Conservation (phyloP, 2,888 invertebrate genomes). For the Blera fallax region DNA sequence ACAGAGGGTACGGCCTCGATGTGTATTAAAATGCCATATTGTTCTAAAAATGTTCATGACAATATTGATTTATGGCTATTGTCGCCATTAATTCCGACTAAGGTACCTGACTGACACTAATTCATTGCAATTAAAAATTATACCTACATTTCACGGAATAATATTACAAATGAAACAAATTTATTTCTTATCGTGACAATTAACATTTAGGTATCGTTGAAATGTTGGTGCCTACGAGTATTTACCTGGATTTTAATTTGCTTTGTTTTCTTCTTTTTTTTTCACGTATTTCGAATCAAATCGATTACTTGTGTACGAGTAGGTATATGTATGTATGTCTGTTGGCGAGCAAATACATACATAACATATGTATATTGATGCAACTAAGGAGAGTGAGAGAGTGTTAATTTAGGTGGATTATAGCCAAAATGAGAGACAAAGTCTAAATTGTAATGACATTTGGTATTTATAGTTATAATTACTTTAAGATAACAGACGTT, state of each 20-base stretch:
- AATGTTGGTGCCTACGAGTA: background rate
- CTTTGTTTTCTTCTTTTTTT: background rate
- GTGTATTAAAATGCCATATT: slow-evolving; percentile 34
- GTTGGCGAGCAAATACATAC: no score
- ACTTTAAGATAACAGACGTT: no score
- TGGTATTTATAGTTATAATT: no score
- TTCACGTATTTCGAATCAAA: background rate
- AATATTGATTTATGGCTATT: slow-evolving; percentile 60
- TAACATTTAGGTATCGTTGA: slow-evolving; percentile 46
- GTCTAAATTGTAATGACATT: no score
- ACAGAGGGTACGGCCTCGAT: slow-evolving; percentile 3
- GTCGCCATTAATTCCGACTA: slow-evolving; percentile 54
- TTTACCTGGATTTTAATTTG: background rate
- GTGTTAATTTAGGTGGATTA: background rate
- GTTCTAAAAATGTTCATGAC: slow-evolving; percentile 61
- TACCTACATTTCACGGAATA: slow-evolving; percentile 58
- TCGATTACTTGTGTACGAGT: background rate
- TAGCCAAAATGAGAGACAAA: no score
- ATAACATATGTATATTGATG: no score
- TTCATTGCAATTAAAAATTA: slow-evolving; percentile 60
- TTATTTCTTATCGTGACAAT: slow-evolving; percentile 67
- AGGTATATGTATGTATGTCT: no score
- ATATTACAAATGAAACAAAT: slow-evolving; percentile 65
- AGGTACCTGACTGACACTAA: slow-evolving; percentile 58
- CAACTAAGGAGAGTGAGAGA: no score